Evolutionary conservation across 2,797 vertebrate genomes (phyloP).

Genomic region (Ptychadena robeensis): DNA sequence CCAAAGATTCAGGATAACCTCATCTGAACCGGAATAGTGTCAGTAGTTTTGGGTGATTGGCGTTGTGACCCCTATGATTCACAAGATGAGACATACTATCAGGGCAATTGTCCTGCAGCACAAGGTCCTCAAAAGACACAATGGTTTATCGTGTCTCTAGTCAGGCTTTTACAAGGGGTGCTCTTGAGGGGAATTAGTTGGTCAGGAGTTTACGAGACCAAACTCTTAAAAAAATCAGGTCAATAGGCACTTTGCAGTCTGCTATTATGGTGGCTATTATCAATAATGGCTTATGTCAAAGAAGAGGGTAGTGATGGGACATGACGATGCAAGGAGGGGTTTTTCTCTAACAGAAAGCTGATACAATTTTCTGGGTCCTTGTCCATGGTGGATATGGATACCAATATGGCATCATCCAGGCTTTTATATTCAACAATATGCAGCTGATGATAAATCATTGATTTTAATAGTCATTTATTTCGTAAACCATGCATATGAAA

Average conservation of each 20-base stretch:
- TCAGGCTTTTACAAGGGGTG: not conserved
- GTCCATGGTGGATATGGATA: too few relatives aligned
- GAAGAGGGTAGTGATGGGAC: not conserved
- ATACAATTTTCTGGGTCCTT: not conserved
- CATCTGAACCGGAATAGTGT: not conserved
- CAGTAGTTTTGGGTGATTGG: not conserved
- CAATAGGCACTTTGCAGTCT: not conserved
- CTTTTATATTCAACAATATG: not conserved
- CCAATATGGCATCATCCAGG: too few relatives aligned
- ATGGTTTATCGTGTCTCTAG: not conserved
- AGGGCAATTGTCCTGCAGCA: not conserved
- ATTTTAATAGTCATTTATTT: too few relatives aligned
- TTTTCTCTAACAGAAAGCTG: not conserved
- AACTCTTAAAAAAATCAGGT: not conserved
- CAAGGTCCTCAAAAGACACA: not conserved
- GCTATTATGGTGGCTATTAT: too few relatives aligned
- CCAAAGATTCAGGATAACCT: not conserved
- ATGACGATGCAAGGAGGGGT: not conserved
- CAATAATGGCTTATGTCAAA: too few relatives aligned
- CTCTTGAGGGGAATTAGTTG: not conserved
- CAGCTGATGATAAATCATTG: not conserved
- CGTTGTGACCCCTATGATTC: not conserved
- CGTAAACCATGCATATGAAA: too few relatives aligned
- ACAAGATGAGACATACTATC: not conserved
- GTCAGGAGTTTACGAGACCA: not conserved